These are phyloP conservation scores for Micronycteris hirsuta DNA, from an alignment of 2,113 vertebrate genomes.

Conservation along the genomic window DNA sequence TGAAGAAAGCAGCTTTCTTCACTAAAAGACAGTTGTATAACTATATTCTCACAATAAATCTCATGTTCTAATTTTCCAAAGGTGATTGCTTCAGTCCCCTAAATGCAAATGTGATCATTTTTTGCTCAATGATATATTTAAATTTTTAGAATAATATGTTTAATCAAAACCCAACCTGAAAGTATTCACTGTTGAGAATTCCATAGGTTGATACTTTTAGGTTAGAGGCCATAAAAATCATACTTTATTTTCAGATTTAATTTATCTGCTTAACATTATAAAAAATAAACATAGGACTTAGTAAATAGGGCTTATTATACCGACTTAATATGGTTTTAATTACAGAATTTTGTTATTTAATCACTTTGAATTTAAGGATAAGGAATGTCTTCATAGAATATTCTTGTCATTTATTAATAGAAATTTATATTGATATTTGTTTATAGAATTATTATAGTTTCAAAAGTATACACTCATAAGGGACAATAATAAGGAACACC, in stretches of 20 bases:
- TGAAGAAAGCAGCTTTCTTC: constrained; percentile 1
- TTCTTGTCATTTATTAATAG: background rate
- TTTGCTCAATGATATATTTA: background rate
- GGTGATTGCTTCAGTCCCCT: constrained; percentile 39
- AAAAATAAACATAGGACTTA: background rate
- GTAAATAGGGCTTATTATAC: background rate
- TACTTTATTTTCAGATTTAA: background rate
- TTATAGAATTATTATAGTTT: background rate
- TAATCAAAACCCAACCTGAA: constrained; percentile 37
- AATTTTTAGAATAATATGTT: constrained; percentile 33
- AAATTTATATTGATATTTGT: background rate
- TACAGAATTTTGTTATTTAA: background rate
- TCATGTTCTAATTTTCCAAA: background rate
- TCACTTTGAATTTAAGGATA: background rate
- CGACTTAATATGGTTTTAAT: background rate
- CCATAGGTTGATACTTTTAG: background rate
- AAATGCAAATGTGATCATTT: constrained; percentile 48
- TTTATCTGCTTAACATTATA: background rate
- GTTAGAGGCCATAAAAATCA: background rate
- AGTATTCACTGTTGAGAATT: background rate
- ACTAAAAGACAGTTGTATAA: background rate
- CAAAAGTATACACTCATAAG: background rate
- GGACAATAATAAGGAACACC: background rate
- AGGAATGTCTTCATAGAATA: background rate
- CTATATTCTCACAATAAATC: constrained; percentile 24